A percentile compares a stretch with the other conserved stretches of the same genome.
Conservation (phyloP, 2,113 vertebrate genomes). For the Xiphias gladius region DNA sequence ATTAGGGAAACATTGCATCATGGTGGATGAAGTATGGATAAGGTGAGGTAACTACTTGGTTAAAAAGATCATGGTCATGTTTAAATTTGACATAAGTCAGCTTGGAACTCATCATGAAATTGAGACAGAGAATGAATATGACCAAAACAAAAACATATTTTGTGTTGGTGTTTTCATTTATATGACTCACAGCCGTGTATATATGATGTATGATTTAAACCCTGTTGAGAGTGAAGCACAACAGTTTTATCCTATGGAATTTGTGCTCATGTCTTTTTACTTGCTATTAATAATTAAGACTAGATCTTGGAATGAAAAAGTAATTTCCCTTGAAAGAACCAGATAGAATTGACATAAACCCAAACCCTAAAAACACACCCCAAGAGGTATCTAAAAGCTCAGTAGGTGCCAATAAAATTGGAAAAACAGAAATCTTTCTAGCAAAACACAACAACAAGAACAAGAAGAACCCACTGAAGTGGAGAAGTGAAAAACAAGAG, state of each 20-base stretch:
- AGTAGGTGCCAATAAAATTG: slow-evolving; percentile 75
- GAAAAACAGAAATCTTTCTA: slow-evolving; percentile 75
- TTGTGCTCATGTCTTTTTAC: slow-evolving; percentile 58
- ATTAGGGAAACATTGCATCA: neutral
- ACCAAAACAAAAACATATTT: slow-evolving; percentile 26
- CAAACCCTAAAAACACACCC: slow-evolving; percentile 67
- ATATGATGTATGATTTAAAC: slow-evolving; percentile 59
- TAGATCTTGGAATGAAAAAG: slow-evolving; percentile 77
- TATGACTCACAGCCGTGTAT: slow-evolving; percentile 49
- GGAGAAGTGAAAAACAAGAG: slow-evolving; percentile 81
- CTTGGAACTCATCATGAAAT: slow-evolving; percentile 33
- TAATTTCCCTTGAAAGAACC: slow-evolving; percentile 77
- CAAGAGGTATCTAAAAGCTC: slow-evolving; percentile 73
- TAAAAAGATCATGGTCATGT: neutral
- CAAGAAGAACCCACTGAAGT: slow-evolving; percentile 71
- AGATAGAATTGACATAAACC: slow-evolving; percentile 74
- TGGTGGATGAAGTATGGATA: neutral
- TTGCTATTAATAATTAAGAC: slow-evolving; percentile 80
- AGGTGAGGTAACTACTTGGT: neutral
- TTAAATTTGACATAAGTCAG: slow-evolving; percentile 2
- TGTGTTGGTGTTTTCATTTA: slow-evolving; percentile 45
- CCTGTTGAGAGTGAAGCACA: slow-evolving; percentile 59
- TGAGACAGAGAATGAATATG: slow-evolving; percentile 38
- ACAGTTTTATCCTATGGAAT: slow-evolving; percentile 67
- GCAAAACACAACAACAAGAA: slow-evolving; percentile 79